These are phyloP conservation scores for Candidula unifasciata DNA, from an alignment of 2,888 invertebrate species.

Conservation along the genomic window DNA sequence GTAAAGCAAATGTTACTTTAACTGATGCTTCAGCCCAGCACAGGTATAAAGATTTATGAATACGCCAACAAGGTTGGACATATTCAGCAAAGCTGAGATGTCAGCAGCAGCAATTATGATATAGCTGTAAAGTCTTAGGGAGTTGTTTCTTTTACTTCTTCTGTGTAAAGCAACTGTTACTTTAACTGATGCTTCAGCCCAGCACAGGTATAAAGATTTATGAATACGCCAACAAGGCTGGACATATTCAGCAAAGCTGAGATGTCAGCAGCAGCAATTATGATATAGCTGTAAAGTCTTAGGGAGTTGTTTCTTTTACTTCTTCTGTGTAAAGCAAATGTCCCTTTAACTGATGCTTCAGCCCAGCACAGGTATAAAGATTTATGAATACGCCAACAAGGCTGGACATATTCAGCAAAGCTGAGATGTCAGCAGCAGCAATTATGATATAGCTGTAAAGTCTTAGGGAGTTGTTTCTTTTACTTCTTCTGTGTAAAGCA, in stretches of 20 bases:
- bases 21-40: conserved; percentile 26
- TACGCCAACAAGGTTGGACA: not conserved
- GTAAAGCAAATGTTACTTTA: no score
- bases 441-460: no score
- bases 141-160: no score
- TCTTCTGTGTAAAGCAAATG: no score
- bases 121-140: no score
- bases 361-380: conserved; percentile 20
- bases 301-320: no score
- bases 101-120: no score
- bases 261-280: not conserved
- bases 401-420: not conserved
- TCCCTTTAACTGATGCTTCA: conserved; percentile 12
- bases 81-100: not conserved
- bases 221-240: not conserved
- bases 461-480: no score
- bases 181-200: conserved; percentile 20
- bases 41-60: conserved; percentile 2
- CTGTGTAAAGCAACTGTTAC: no score
- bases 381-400: not conserved
- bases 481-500: no score
- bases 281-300: no score
- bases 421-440: not conserved
- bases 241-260: not conserved
- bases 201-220: conserved; percentile 10